These are phyloP conservation scores for Kryptolebias marmoratus DNA, from an alignment of 2,113 vertebrate species.

Conservation along the genomic window DNA sequence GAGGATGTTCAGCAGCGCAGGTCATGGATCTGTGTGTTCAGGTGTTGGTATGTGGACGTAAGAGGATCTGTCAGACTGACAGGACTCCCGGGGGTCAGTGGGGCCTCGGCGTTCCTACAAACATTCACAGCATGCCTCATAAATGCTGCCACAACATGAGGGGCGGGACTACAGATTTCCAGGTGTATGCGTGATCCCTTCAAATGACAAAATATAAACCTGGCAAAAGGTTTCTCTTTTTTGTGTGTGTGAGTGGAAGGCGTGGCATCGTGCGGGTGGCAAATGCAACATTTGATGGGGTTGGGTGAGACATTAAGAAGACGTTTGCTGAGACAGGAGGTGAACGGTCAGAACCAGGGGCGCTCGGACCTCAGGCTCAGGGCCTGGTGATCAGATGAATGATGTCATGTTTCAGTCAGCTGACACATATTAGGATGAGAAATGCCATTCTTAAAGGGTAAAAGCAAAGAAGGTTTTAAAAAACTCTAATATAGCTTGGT, in stretches of 20 bases:
- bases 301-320: constrained; percentile 17
- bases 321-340: not conserved
- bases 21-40: not conserved
- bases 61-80: constrained; percentile 23
- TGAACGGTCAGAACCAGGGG: constrained; percentile 26
- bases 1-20: constrained; percentile 7
- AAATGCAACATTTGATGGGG: not conserved
- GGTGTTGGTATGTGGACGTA: constrained; percentile 22
- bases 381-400: constrained; percentile 20
- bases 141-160: too few species aligned
- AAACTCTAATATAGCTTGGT: too few species aligned
- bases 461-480: not conserved
- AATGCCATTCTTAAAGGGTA: constrained; percentile 14
- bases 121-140: constrained; percentile 12
- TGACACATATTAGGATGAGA: not conserved
- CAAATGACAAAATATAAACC: too few species aligned
- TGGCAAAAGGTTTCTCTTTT: too few species aligned
- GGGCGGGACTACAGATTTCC: too few species aligned
- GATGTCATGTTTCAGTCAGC: constrained; percentile 34
- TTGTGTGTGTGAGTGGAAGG: too few species aligned
- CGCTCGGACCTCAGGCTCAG: not conserved
- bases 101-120: constrained; percentile 10
- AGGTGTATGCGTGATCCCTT: too few species aligned
- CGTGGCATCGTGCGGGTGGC: not conserved
- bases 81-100: constrained; percentile 18